Base-by-base conservation (phyloP, 2,113 vertebrate species). In the Glaucomys volans region DNA sequence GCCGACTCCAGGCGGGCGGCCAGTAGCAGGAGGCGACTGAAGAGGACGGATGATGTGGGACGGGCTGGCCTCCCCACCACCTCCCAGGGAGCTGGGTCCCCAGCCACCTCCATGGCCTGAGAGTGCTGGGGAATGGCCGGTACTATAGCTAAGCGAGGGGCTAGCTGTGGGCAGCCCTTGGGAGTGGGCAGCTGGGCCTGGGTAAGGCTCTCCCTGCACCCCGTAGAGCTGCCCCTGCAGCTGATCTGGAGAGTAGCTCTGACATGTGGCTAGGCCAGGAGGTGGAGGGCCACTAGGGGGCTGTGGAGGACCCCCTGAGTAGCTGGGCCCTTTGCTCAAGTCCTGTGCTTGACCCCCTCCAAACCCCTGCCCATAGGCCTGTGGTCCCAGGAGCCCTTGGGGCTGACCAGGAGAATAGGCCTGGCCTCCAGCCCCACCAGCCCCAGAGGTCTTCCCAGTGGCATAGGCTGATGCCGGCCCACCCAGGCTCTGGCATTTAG, bases 121-220 rank as follows among this genome's bases (percentile, higher is more conserved):
- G 95, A 99, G 99, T 2, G 99, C 99, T 2, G 99, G 99, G 20
- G 99, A 99, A 93, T 99, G 99, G 26, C 99, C 99, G 5, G 99
- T 99, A 69, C 99, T 99, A 6, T 99, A 99, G 75, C 98, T 99
- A 44, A 99, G 97, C 0, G 99, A 99, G 0, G 99, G 99, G 97
- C 99, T 99, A 80, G 99, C 99, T 0, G 99, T 97, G n/a, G 98
- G 98, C 14, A 99, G 54, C 0, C 98, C 98, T 87, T 98, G 98
- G 1, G 98, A 98, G 28, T 98, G 98, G n/a, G 98, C 97, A 4
- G 98, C 97, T 0, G 98, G 98, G 9, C 97, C 98, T 0, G 98
- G 98, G 52, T 98, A 98, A 0, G 98, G 98, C 90, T 99, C 99
- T 0, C 99, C 98, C 69, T 99, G 99, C 74, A 99, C 99, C 0